These are phyloP conservation scores for Perdita meconis DNA, from an alignment of 2,888 invertebrate genomes.

Conservation along the genomic window DNA sequence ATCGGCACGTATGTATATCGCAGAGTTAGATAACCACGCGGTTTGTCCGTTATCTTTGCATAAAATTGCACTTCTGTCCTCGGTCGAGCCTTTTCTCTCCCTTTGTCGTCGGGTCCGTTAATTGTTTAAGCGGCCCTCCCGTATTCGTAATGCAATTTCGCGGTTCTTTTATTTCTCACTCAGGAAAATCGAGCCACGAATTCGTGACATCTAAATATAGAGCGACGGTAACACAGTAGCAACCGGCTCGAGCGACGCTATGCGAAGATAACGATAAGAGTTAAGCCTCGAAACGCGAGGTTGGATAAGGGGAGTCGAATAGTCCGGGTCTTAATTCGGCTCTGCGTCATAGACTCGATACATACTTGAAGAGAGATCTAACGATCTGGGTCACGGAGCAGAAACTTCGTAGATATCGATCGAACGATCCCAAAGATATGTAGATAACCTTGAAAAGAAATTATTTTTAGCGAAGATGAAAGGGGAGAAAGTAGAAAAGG, in stretches of 20 bases:
- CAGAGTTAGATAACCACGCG: conserved; percentile 50
- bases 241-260: conserved; percentile 71
- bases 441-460: too few relatives aligned
- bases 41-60: conserved; percentile 59
- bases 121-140: neutral
- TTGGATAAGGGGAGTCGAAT: conserved; percentile 58
- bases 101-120: conserved; percentile 13
- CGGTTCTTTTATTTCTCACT: neutral
- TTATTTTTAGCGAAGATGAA: too few relatives aligned
- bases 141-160: neutral
- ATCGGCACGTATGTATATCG: conserved; percentile 56
- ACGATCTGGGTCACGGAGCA: neutral
- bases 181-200: conserved; percentile 3
- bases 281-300: conserved; percentile 69
- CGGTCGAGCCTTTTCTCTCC: conserved; percentile 15
- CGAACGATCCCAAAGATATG: too few relatives aligned
- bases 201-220: conserved; percentile 64
- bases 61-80: conserved; percentile 51
- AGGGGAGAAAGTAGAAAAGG: too few relatives aligned
- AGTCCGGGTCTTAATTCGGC: conserved; percentile 29
- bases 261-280: conserved; percentile 80
- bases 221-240: conserved; percentile 80
- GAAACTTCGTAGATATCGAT: neutral
- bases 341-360: conserved; percentile 1
- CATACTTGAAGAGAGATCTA: too few relatives aligned